These are phyloP conservation scores for Trichopoda pennipes DNA, from an alignment of 2,888 invertebrate genomes.

Conservation along the genomic window DNA sequence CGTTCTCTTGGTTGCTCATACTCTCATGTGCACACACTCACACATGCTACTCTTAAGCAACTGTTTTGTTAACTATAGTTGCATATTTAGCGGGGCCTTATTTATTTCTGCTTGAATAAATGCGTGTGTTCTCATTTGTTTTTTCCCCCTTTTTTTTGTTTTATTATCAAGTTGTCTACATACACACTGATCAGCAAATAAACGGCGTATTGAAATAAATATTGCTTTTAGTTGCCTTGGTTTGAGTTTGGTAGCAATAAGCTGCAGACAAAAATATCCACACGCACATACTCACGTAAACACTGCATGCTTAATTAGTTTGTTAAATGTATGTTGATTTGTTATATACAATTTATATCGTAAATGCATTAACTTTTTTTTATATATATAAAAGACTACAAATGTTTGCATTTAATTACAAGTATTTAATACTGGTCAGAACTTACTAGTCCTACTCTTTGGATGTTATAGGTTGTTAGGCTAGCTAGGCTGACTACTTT, in stretches of 20 bases:
- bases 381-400: slow-evolving; percentile 34
- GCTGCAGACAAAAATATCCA: not conserved
- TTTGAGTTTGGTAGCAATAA: slow-evolving; percentile 18
- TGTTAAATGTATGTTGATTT: slow-evolving; percentile 68
- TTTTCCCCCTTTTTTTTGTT: not conserved
- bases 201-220: slow-evolving; percentile 41
- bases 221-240: slow-evolving; percentile 26
- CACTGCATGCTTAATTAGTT: slow-evolving; percentile 60
- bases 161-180: not conserved
- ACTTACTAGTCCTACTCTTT: slow-evolving; percentile 7
- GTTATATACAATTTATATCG: slow-evolving; percentile 63
- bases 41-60: not conserved
- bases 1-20: not conserved
- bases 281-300: not conserved
- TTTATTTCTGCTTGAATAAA: slow-evolving; percentile 41
- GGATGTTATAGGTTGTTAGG: not conserved
- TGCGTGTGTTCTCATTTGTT: slow-evolving; percentile 21
- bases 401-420: slow-evolving; percentile 65
- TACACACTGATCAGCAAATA: slow-evolving; percentile 38
- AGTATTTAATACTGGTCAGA: slow-evolving; percentile 55
- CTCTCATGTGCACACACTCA: not conserved
- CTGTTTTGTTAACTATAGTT: slow-evolving; percentile 49
- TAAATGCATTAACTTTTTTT: slow-evolving; percentile 63
- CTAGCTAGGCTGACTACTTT: not conserved
- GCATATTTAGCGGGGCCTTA: slow-evolving; percentile 59